A percentile compares a stretch with the other conserved stretches of the same genome.
Evolutionary conservation across 2,797 vertebrate genomes (phyloP).

Genomic region (Masticophis lateralis): DNA sequence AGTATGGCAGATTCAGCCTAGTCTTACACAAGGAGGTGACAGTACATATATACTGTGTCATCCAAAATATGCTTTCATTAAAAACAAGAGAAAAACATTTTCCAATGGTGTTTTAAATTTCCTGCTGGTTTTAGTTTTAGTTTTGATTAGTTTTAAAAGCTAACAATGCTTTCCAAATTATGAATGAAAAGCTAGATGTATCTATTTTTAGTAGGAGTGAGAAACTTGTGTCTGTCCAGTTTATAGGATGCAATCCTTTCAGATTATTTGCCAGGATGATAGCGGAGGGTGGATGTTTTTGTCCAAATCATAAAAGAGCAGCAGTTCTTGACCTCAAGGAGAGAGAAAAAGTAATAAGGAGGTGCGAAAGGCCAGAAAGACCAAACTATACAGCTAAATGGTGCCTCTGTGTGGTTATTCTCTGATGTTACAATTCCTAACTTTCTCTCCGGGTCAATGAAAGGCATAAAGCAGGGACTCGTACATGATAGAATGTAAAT

Average conservation of each 20-base stretch:
- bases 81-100: background rate
- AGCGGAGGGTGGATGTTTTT: background rate
- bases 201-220: background rate
- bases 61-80: background rate
- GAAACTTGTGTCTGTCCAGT: background rate
- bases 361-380: background rate
- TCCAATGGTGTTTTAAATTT: background rate
- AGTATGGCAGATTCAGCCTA: background rate
- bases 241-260: background rate
- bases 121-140: background rate
- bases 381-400: background rate
- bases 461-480: background rate
- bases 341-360: background rate
- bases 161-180: background rate
- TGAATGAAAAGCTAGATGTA: background rate
- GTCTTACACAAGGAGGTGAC: background rate
- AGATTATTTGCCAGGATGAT: background rate
- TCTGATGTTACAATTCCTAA: background rate
- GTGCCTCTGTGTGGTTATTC: background rate
- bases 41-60: background rate
- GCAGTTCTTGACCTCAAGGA: background rate
- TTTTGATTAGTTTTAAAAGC: background rate
- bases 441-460: background rate
- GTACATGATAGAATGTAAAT: background rate
- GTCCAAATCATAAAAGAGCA: background rate